Conservation (phyloP, 2,797 vertebrate species). For the Arnoldichthys spilopterus region DNA sequence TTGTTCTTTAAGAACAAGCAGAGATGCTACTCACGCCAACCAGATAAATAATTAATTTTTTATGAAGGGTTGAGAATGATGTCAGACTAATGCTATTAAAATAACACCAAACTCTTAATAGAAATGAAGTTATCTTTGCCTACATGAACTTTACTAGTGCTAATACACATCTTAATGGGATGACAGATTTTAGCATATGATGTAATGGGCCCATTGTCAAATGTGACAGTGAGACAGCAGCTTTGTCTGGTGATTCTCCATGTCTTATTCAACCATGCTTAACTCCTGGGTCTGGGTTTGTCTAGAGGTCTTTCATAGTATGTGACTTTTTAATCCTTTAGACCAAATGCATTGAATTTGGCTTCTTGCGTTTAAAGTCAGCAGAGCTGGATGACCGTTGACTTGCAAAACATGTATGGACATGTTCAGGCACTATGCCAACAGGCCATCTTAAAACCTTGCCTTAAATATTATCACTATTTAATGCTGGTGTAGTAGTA, state of each 20-base stretch:
- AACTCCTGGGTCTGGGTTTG: slow-evolving; percentile 59
- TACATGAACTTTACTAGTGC: background rate
- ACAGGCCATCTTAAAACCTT: slow-evolving; percentile 58
- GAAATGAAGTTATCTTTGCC: background rate
- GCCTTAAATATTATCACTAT: slow-evolving; percentile 21
- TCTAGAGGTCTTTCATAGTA: slow-evolving; percentile 58
- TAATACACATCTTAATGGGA: background rate
- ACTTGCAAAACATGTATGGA: slow-evolving; percentile 61
- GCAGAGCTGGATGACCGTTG: slow-evolving; percentile 51
- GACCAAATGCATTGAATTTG: slow-evolving; percentile 59
- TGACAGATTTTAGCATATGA: slow-evolving; percentile 56
- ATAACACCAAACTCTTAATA: too few relatives aligned
- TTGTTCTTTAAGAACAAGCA: too few relatives aligned
- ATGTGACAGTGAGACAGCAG: slow-evolving; percentile 60
- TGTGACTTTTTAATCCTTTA: slow-evolving; percentile 68
- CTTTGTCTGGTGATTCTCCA: slow-evolving; percentile 66
- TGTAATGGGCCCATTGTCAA: slow-evolving; percentile 56
- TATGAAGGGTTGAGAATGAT: too few relatives aligned
- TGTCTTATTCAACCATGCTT: slow-evolving; percentile 70
- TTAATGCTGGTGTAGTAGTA: slow-evolving; percentile 2
- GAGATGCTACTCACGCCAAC: too few relatives aligned
- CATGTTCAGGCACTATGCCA: slow-evolving; percentile 22
- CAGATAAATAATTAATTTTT: too few relatives aligned
- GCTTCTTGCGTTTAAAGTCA: slow-evolving; percentile 54
- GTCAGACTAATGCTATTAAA: too few relatives aligned